These are phyloP conservation scores for Liposcelis brunnea DNA, from an alignment of 2,888 invertebrate genomes.

Conservation along the genomic window DNA sequence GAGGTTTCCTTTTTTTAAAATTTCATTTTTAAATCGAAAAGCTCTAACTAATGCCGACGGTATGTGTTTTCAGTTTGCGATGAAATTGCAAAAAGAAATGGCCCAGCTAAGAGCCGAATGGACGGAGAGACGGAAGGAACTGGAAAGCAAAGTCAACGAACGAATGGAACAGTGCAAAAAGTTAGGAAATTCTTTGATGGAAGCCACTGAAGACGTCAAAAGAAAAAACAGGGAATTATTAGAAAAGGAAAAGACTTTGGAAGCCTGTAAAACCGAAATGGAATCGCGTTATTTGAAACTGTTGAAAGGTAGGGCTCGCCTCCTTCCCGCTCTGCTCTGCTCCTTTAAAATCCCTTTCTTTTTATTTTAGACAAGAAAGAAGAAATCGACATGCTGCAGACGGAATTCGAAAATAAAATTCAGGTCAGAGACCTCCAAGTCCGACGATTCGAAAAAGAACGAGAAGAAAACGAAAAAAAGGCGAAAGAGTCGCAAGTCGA, in stretches of 20 bases:
- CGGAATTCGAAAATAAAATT: constrained; percentile 29
- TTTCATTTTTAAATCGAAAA: constrained; percentile 1
- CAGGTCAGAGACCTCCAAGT: constrained; percentile 22
- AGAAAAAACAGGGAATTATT: constrained; percentile 32
- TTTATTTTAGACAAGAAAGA: constrained; percentile 36
- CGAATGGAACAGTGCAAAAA: constrained; percentile 43
- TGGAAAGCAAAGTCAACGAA: constrained; percentile 37
- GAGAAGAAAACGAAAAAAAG: constrained; percentile 20
- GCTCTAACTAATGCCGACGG: too few species aligned
- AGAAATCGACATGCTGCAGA: constrained; percentile 26
- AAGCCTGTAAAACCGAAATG: not conserved
- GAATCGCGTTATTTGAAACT: not conserved
- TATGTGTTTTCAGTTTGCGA: not conserved
- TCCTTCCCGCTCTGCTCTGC: too few species aligned
- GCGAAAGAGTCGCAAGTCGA: constrained; percentile 20
- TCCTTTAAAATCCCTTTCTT: constrained; percentile 11
- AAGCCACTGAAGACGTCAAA: constrained; percentile 40
- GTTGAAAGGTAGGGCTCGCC: not conserved
- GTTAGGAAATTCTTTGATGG: constrained; percentile 38
- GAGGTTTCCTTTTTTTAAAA: constrained; percentile 29
- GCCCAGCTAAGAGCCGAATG: constrained; percentile 37
- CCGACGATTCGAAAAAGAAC: constrained; percentile 20
- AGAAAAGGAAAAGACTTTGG: constrained; percentile 28
- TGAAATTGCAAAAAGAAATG: constrained; percentile 18
- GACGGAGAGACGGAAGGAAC: constrained; percentile 33